phyloP scores from a whole-genome alignment of 1,140 invertebrate species.

The Drosophila dunni region DNA sequence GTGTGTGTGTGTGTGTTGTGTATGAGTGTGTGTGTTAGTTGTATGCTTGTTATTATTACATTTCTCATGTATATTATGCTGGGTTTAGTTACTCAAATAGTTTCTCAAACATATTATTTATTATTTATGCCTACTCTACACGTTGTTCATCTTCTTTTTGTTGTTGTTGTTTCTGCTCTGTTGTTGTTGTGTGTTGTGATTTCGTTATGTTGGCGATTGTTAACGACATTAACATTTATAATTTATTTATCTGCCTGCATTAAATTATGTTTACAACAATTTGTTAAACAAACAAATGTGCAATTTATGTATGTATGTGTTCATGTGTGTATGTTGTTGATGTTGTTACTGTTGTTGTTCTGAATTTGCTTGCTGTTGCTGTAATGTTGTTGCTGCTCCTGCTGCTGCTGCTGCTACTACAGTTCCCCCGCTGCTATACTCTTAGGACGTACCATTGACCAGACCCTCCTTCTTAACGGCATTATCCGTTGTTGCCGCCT shows the following conservation, averaged over 20 bases:
- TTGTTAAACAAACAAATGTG: slow-evolving; percentile 55
- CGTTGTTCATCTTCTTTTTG: slow-evolving; percentile 37
- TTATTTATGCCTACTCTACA: slow-evolving; percentile 53
- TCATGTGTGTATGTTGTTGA: too few species aligned
- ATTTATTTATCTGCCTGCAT: slow-evolving; percentile 60
- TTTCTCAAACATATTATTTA: slow-evolving; percentile 68
- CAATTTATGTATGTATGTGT: slow-evolving; percentile 35
- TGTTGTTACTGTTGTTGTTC: slow-evolving; percentile 45
- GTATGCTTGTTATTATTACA: slow-evolving; percentile 71
- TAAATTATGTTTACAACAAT: slow-evolving; percentile 35
- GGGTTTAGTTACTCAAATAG: slow-evolving; percentile 70
- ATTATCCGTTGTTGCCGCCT: slow-evolving; percentile 57
- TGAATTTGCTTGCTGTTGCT: slow-evolving; percentile 24
- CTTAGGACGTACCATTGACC: slow-evolving; percentile 80
- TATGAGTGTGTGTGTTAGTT: slow-evolving; percentile 38
- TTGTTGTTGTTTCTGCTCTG: slow-evolving; percentile 39
- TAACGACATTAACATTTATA: slow-evolving; percentile 58
- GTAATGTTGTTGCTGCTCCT: slow-evolving; percentile 37
- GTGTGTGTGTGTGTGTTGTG: slow-evolving; percentile 30
- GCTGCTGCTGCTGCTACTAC: slow-evolving; percentile 31
- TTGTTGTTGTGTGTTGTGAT: slow-evolving; percentile 39
- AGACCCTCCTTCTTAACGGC: slow-evolving; percentile 76
- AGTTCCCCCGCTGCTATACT: background rate
- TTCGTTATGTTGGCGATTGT: slow-evolving; percentile 33
- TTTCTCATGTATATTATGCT: slow-evolving; percentile 66